Evolutionary conservation across 2,113 vertebrate species (phyloP), one percentile per base, ranked within the genome.

Genomic region (Malurus melanocephalus): DNA sequence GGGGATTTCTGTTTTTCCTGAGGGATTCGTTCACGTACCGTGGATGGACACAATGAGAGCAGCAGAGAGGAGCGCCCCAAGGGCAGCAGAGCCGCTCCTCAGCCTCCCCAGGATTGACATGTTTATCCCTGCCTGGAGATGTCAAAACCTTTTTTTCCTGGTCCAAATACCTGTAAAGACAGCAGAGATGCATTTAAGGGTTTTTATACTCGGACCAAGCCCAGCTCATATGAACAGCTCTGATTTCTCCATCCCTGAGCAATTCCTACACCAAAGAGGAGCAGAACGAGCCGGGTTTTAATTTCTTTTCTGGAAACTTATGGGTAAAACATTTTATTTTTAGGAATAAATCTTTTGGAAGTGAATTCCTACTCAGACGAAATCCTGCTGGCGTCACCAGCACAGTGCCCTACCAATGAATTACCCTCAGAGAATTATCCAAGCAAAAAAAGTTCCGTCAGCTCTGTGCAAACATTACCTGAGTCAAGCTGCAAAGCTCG

Each of bases 261-360:
- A 6, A 59, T 4, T 64, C 74, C 60, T 17, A 1, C 30, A 1
- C 4, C 42, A 51, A 21, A 42, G 53, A 24, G 57, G 48, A 67
- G 26, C 43, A 60, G 64, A 27, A 30, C 45, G 28, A 62, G 21
- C n/a, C 43, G 60, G 43, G 84, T 57, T 12, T 16, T 32, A 57
- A 38, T 72, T 43, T 55, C 13, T 78, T 49, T 43, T 38, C 51
- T 79, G 43, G 21, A 45, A 69, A 28, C 3, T 49, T 23, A 48
- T 0, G 1, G 8, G 28, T 11, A 28, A 35, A 86, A 22, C 3
- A 3, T 10, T 51, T 38, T 48, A 69, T n/a, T 5, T 84, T 32
- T 32, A 42, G 46, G 6, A 53, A 62, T 16, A 46, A 64, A 56
- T 38, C 46, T 59, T 62, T 46, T 30, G 32, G 67, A 79, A 79